Evolutionary conservation across 2,888 invertebrate species (phyloP), one percentile per base, ranked within the genome.

Genomic region (Neuroscelio doddi): DNA sequence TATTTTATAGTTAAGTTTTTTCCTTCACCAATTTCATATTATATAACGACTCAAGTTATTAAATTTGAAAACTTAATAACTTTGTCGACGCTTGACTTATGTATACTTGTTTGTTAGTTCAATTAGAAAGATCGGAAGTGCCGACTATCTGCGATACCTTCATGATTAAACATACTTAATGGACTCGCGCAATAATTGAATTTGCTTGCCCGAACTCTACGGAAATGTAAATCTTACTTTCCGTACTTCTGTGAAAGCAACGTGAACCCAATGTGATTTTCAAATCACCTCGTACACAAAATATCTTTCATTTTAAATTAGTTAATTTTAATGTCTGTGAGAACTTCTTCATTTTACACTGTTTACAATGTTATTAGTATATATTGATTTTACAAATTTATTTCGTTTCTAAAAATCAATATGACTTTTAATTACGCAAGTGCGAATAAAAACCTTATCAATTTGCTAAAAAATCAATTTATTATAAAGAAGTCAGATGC

Each of bases 101-200:
- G n/a, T n/a, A n/a, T n/a, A 51, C 56, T 51, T 56, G 56, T 51
- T 46, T 63, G 51, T 45, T 50, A 45, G 32, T 50, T 62, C 55
- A 55, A 62, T 62, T 62, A 63, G 56, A 52, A 52, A 39, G 62
- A 41, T 62, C 56, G 41, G 36, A 38, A 30, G 44, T 42, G 42
- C 41, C 53, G 26, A 45, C 53, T 57, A 47, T 51, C 24, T 57
- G 50, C 47, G 36, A 52, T 57, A 52, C 56, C 63, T 47, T 51
- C 52, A 52, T 63, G 51, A 63, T 63, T 63, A 50, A 62, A 62
- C 62, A 52, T 63, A 56, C 52, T 63, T 56, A 63, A 56, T 63
- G 56, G 51, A 56, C 34, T 34, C 56, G 56, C 39, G 56, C 55
- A 56, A 63, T 63, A 63, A 63, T 62, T 55, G 45, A 51, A 56